Evolutionary conservation across 2,888 invertebrate species (phyloP).

Genomic region (Hydropsyche betteni): DNA sequence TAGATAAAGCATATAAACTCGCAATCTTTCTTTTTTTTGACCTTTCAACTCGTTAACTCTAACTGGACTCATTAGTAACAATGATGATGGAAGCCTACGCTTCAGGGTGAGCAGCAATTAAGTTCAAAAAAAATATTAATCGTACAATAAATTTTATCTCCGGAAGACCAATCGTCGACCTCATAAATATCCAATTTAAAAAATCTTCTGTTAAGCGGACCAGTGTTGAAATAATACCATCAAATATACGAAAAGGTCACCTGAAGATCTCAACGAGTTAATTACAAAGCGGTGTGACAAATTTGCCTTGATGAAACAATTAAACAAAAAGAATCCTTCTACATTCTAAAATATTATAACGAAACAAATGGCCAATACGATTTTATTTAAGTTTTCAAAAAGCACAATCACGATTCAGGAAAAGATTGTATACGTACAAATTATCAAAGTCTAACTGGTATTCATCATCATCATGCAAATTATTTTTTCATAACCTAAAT

Average conservation of each 20-base stretch:
- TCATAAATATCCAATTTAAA: conserved; percentile 8
- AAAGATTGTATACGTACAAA: background rate
- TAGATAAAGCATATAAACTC: too few relatives aligned
- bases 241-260: background rate
- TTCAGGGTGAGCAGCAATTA: conserved; percentile 17
- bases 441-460: background rate
- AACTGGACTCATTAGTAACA: too few relatives aligned
- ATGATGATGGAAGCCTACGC: background rate
- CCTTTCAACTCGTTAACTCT: too few relatives aligned
- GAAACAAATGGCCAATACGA: background rate
- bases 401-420: conserved; percentile 14
- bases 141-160: conserved; percentile 8
- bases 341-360: background rate
- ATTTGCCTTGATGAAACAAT: background rate
- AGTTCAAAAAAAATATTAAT: background rate
- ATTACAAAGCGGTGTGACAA: conserved; percentile 2
- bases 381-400: background rate
- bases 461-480: background rate
- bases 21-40: too few relatives aligned
- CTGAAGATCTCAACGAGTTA: background rate
- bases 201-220: background rate
- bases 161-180: background rate
- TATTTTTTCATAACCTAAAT: background rate
- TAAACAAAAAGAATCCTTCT: background rate
- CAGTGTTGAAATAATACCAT: background rate